A percentile compares a stretch with the other conserved stretches of the same genome.
phyloP scores from a whole-genome alignment of 2,888 invertebrate genomes.

The Aplocera efformata region DNA sequence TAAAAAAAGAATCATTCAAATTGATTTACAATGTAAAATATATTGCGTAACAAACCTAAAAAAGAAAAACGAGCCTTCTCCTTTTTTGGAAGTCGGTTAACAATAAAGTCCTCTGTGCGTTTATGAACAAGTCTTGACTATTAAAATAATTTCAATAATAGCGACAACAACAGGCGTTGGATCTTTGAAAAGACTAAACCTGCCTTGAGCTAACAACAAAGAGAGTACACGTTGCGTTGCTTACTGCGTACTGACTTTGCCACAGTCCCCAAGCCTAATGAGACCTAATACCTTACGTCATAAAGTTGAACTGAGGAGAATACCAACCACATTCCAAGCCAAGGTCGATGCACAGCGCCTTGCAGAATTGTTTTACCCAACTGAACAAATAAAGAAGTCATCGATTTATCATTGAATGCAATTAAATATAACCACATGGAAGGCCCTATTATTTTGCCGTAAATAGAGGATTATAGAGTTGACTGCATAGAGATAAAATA shows the following conservation, averaged over 20 bases:
- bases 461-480: too few species aligned
- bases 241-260: too few species aligned
- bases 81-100: too few species aligned
- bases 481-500: too few species aligned
- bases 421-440: constrained; percentile 32
- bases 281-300: constrained; percentile 37
- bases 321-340: constrained; percentile 54
- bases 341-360: constrained; percentile 63
- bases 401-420: constrained; percentile 34
- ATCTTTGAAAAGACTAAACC: neutral
- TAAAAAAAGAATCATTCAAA: too few species aligned
- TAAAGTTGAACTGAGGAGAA: constrained; percentile 41
- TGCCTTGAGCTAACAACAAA: constrained; percentile 15
- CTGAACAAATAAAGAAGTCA: constrained; percentile 34
- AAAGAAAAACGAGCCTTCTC: too few species aligned
- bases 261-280: constrained; percentile 25
- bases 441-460: neutral
- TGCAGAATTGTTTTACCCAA: constrained; percentile 36
- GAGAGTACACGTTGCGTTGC: constrained; percentile 11
- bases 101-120: too few species aligned
- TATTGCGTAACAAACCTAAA: too few species aligned
- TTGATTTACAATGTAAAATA: too few species aligned
- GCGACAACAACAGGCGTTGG: constrained; percentile 12
- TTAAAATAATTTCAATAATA: neutral
- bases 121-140: too few species aligned